Conservation (phyloP, 2,888 invertebrate species). For the Tetranychus truncatus region DNA sequence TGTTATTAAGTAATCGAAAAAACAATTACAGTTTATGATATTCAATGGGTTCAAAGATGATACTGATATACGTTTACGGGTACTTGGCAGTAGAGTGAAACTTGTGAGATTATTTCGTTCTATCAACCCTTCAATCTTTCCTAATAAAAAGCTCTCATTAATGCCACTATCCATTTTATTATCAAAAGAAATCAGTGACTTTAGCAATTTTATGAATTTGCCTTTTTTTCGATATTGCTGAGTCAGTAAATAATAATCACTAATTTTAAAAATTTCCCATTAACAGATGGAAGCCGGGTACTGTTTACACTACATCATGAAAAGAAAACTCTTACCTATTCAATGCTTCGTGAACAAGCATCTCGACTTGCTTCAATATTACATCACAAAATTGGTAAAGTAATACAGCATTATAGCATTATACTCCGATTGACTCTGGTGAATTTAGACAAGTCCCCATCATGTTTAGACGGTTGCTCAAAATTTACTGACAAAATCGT, state of each 20-base stretch:
- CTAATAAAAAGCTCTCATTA: no score
- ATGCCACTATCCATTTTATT: no score
- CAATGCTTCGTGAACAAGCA: slow-evolving; percentile 16
- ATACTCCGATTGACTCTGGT: not conserved
- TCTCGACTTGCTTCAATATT: slow-evolving; percentile 15
- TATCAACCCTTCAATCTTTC: no score
- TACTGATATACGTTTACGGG: no score
- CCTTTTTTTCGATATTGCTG: no score
- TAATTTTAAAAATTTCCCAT: not conserved
- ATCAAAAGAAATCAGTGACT: no score
- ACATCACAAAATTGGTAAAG: slow-evolving; percentile 15
- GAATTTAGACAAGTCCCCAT: no score
- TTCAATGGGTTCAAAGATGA: not conserved
- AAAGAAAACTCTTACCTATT: slow-evolving; percentile 16
- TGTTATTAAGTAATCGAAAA: not conserved
- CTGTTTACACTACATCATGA: slow-evolving; percentile 15
- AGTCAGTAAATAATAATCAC: not conserved
- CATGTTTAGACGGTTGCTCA: no score
- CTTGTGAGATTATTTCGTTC: no score
- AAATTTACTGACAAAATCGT: no score
- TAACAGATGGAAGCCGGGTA: not conserved
- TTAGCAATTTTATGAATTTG: no score
- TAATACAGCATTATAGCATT: not conserved
- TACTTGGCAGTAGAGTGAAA: no score
- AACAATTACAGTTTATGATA: not conserved